Conservation (phyloP, 2,888 invertebrate genomes). For the Chrysomela aeneicollis region DNA sequence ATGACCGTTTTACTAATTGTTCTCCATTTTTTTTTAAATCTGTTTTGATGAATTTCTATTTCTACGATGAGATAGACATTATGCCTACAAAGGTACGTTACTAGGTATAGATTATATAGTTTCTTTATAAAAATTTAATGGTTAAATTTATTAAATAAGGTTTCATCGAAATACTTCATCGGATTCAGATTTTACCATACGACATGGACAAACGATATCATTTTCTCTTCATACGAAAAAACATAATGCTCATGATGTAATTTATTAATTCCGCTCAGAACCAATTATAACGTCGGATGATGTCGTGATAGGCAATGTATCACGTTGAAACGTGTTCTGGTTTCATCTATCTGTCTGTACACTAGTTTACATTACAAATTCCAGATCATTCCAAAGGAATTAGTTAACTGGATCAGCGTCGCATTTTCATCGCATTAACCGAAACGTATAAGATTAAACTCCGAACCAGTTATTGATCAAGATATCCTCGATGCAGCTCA, state of each 20-base stretch:
- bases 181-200: no score
- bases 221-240: background rate
- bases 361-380: background rate
- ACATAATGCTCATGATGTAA: no score
- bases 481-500: slow-evolving; percentile 8
- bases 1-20: no score
- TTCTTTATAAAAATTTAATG: no score
- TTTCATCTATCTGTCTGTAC: background rate
- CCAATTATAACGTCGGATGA: background rate
- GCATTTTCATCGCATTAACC: background rate
- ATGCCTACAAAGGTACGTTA: no score
- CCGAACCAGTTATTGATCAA: background rate
- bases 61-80: no score
- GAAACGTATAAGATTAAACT: background rate
- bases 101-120: no score
- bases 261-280: background rate
- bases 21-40: no score
- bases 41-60: no score
- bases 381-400: background rate
- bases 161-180: no score
- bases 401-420: background rate
- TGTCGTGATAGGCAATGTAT: background rate
- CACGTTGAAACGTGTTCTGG: background rate
- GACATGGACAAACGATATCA: background rate
- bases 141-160: no score